Evolutionary conservation across 2,797 vertebrate species (phyloP), one percentile per base, ranked within the genome.

Genomic region (Danio tinwini): DNA sequence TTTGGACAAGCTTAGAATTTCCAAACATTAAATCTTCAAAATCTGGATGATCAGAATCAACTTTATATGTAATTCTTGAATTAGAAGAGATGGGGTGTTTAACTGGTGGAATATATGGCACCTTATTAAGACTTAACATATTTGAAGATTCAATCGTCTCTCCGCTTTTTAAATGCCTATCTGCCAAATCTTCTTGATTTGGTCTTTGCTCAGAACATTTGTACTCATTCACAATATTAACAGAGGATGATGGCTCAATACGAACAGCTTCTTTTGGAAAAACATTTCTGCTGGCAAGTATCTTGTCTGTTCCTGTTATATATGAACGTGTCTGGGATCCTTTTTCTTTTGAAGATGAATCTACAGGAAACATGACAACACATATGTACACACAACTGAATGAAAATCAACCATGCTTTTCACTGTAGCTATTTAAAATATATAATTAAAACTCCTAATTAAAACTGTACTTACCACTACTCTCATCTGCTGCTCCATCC

Each of bases 401-500:
- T 4, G 8, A 83, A 71, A 70, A 47, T 5, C 5, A 58, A 45
- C 17, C 8, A 49, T 16, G 45, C 1, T 39, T 47, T 16, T 50
- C 3, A 42, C 19, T 78, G 6, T 0, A 50, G 13, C 50, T 49
- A 0, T 61, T 29, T 37, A 8, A 45, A 58, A 53, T 67, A 19
- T n/a, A 17, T 19, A 29, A 29, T 29, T 29, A 29, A 29, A 29
- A 29, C 29, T 1, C 29, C 42, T 50, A n/a, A 16, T 16, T 49
- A n/a, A 71, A 53, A 12, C 21, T 3, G 17, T 70, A 59, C 67
- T 61, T 75, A 99, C 98, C 98, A 82, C 96, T 96, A 87, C 95
- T 98, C 90, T 99, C 98, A 81, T 99, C 98, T 70, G 97, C 98
- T 63, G 98, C 97, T 69, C 98, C 98, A 83, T 99, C 98, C 81